phyloP scores from a whole-genome alignment of 2,113 vertebrate species.

The Prochilodus magdalenae region DNA sequence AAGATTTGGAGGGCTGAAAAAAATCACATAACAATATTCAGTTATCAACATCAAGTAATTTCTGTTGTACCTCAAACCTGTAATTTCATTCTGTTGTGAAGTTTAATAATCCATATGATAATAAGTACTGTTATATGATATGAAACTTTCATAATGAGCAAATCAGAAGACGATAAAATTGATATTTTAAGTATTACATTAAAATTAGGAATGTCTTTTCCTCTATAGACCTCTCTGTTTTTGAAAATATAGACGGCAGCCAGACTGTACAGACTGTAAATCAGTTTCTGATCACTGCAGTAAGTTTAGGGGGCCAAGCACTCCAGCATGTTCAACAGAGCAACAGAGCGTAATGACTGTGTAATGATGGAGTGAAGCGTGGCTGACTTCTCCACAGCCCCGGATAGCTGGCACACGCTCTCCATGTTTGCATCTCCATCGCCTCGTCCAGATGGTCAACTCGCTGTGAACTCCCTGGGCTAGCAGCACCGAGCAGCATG shows the following conservation, averaged over 20 bases:
- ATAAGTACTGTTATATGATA: too few relatives aligned
- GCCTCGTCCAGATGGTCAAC: slow-evolving; percentile 57
- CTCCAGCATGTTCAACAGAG: slow-evolving; percentile 9
- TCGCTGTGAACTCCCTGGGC: slow-evolving; percentile 52
- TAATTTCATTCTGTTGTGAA: too few relatives aligned
- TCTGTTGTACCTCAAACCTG: too few relatives aligned
- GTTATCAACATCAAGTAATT: too few relatives aligned
- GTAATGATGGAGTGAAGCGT: slow-evolving; percentile 45
- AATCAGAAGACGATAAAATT: too few relatives aligned
- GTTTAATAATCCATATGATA: too few relatives aligned
- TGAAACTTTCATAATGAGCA: too few relatives aligned
- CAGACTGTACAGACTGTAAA: too few relatives aligned
- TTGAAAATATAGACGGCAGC: too few relatives aligned
- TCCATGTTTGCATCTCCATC: slow-evolving; percentile 45
- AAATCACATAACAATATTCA: neutral
- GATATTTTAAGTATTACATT: too few relatives aligned
- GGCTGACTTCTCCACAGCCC: slow-evolving; percentile 40
- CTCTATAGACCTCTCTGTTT: too few relatives aligned
- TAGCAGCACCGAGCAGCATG: slow-evolving; percentile 39
- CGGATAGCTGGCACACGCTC: slow-evolving; percentile 49
- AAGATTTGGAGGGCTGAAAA: neutral
- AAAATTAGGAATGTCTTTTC: too few relatives aligned
- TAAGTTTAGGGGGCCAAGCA: neutral
- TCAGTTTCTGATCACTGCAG: neutral
- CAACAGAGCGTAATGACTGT: slow-evolving; percentile 27